These are phyloP conservation scores for Parazoanthus atlanticus DNA, from an alignment of 92 coral and sea anemone genomes.

Conservation along the genomic window DNA sequence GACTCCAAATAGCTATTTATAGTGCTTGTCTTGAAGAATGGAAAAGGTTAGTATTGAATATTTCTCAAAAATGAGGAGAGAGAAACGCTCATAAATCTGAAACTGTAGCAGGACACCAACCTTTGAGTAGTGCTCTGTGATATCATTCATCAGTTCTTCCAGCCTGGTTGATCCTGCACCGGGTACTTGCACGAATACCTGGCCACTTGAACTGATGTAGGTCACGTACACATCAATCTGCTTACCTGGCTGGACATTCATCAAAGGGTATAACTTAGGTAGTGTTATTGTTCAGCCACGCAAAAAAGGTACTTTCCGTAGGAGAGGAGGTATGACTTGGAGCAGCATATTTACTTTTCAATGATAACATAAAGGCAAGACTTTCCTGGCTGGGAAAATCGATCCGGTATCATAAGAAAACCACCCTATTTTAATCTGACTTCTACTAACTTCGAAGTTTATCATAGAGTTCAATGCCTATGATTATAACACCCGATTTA, in stretches of 20 bases:
- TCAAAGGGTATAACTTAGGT: neutral
- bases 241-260: slow-evolving; percentile 64
- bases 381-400: neutral
- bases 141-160: slow-evolving; percentile 60
- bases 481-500: neutral
- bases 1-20: neutral
- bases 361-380: neutral
- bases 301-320: neutral
- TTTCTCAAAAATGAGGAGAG: neutral
- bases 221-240: slow-evolving; percentile 72
- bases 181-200: slow-evolving; percentile 78
- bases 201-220: slow-evolving; percentile 63
- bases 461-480: neutral
- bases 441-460: neutral
- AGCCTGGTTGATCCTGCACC: slow-evolving; percentile 86
- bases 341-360: neutral
- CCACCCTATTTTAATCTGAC: too few species aligned
- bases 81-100: neutral
- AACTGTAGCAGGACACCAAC: slow-evolving; percentile 32
- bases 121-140: slow-evolving; percentile 92
- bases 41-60: neutral
- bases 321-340: neutral
- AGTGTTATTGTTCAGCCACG: neutral
- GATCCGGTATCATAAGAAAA: neutral
- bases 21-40: slow-evolving; percentile 7